Conservation (phyloP, 2,113 vertebrate species). For the Rallus limicola region DNA sequence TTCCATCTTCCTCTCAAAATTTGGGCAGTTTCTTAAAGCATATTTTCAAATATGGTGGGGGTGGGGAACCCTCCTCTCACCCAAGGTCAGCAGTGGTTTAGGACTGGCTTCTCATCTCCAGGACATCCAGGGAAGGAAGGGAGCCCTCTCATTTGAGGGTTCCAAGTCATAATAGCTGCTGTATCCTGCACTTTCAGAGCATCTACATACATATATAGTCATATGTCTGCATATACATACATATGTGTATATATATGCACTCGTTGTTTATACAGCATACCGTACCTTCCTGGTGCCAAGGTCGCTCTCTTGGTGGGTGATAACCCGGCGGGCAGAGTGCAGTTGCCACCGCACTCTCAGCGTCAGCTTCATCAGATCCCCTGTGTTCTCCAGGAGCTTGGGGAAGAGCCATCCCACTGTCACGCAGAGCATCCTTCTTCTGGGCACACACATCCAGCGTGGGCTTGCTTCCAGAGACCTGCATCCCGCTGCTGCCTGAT, state of each 20-base stretch:
- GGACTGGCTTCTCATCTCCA: background rate
- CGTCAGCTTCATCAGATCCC: background rate
- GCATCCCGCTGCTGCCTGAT: rapidly evolving
- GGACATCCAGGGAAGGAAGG: background rate
- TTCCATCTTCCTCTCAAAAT: background rate
- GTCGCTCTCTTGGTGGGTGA: background rate
- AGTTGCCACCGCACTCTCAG: background rate
- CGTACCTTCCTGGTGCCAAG: background rate
- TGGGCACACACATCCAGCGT: background rate
- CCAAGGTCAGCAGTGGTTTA: background rate
- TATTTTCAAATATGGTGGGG: background rate
- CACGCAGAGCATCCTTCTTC: background rate
- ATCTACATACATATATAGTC: rapidly evolving
- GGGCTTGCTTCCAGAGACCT: background rate
- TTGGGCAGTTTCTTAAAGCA: background rate
- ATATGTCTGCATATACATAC: background rate
- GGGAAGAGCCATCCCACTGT: background rate
- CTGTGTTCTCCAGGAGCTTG: background rate
- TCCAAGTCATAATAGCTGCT: background rate
- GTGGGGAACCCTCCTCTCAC: background rate
- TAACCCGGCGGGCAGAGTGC: rapidly evolving
- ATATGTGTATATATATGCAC: background rate
- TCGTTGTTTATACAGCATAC: background rate
- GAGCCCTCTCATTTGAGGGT: background rate
- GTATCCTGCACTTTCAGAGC: background rate